Percentiles rank a stretch among this genome's conserved stretches.
Evolutionary conservation across 92 coral and sea anemone species (phyloP).

Genomic region (Zoanthus gigantus): DNA sequence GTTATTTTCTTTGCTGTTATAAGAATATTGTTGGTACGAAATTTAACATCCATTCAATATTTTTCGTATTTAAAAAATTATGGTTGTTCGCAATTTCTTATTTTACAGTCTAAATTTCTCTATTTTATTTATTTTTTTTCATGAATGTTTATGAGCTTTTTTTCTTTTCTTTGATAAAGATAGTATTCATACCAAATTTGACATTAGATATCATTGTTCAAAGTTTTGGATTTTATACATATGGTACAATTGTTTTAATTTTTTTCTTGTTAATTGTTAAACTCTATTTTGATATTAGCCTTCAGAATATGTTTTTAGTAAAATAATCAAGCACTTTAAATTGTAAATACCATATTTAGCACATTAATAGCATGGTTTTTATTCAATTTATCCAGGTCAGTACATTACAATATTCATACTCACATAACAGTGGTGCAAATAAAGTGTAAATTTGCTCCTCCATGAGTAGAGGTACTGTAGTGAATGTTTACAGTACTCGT

Average conservation of each 20-base stretch:
- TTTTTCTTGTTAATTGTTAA: neutral
- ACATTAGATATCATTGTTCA: neutral
- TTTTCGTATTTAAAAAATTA: too few relatives aligned
- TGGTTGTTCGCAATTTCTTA: too few relatives aligned
- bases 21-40: neutral
- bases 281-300: conserved; percentile 1
- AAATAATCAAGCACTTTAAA: neutral
- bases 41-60: neutral
- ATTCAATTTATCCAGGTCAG: conserved; percentile 4
- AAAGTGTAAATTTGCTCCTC: neutral
- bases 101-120: too few relatives aligned
- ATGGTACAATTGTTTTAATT: too few relatives aligned
- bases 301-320: neutral
- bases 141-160: neutral
- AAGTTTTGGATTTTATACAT: neutral
- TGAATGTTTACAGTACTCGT: neutral
- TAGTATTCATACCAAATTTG: neutral
- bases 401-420: neutral
- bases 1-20: conserved; percentile 2
- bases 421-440: conserved; percentile 5
- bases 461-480: conserved; percentile 4
- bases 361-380: neutral
- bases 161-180: neutral
- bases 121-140: neutral
- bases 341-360: neutral